Conservation (phyloP, 2,113 vertebrate species). For the Heterotis niloticus region DNA sequence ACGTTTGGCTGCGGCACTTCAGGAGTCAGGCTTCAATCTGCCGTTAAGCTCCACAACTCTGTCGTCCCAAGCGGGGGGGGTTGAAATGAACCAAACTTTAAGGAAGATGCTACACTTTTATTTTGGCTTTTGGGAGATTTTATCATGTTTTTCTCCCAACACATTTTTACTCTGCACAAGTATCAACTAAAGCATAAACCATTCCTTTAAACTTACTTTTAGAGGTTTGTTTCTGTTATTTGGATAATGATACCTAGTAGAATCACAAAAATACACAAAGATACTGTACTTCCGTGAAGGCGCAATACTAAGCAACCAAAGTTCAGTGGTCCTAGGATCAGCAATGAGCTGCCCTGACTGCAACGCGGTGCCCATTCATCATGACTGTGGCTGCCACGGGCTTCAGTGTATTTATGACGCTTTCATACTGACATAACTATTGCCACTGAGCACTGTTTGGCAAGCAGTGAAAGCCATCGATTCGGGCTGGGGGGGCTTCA, state of each 20-base stretch:
- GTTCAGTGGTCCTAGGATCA: background rate
- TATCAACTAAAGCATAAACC: background rate
- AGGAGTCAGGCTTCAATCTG: slow-evolving; percentile 63
- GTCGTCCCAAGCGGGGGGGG: slow-evolving; percentile 42
- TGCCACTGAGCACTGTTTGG: slow-evolving; percentile 45
- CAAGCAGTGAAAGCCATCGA: slow-evolving; percentile 24
- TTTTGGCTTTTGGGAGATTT: slow-evolving; percentile 59
- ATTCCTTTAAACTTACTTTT: background rate
- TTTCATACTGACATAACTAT: slow-evolving; percentile 46
- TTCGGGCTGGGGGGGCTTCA: slow-evolving; percentile 30
- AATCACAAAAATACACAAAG: background rate
- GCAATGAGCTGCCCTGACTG: background rate
- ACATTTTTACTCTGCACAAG: no score
- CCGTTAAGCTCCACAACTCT: slow-evolving; percentile 60
- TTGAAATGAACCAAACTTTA: slow-evolving; percentile 58
- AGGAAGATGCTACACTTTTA: slow-evolving; percentile 56
- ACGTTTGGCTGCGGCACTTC: slow-evolving; percentile 53
- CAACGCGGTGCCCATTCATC: slow-evolving; percentile 62
- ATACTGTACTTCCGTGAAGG: no score
- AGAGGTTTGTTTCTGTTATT: background rate
- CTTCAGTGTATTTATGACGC: slow-evolving; percentile 47
- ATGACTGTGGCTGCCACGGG: slow-evolving; percentile 51
- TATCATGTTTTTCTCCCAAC: slow-evolving; percentile 40
- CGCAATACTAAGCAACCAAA: background rate
- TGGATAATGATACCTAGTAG: background rate